Base-by-base conservation (phyloP, 2,888 invertebrate species). In the Barypeithes pellucidus region DNA sequence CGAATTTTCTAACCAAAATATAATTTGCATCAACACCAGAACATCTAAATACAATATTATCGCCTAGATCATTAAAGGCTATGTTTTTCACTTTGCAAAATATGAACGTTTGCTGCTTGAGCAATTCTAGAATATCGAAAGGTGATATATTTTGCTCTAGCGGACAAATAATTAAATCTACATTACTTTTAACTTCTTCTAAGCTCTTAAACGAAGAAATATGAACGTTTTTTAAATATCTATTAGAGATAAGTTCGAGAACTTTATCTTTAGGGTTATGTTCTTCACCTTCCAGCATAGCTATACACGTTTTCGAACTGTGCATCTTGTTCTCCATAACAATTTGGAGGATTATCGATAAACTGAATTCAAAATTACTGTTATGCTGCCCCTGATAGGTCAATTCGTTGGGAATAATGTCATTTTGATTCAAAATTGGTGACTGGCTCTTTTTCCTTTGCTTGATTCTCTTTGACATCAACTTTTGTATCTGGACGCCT, bases 381-480 rank as follows among this genome's bases (percentile, higher is more conserved):
- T 43, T 86, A 87, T 0, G 91, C 84, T 33, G 86, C 84, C 45
- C 14, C 5, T 29, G 16, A 14, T 60, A 18, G 11, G 29, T 50
- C 12, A 47, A 2, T n/a, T 45, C 36, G 57, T 88, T 84, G 0
- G 86, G 16, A 45, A 45, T 45, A 16, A 45, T 3, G 8, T 45
- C 16, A 16, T 18, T 16, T 8, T 16, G 43, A 45, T 45, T 45
- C 0, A 45, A 8, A 45, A n/a, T 45, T 45, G 43, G 43, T 7
- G 8, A 7, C 8, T 16, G 16, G 0, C 5, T 7, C 4, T 8
- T 16, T 2, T 16, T 16, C 16, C 14, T 45, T 16, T 45, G 43
- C 43, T 16, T 45, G 1, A 16, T 45, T 16, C 8, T 45, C 7
- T 12, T 16, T 8, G 43, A 16, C 84, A 12, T 88, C 86, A 59